Base-by-base conservation (phyloP, 1,140 invertebrate species). In the Mya arenaria region DNA sequence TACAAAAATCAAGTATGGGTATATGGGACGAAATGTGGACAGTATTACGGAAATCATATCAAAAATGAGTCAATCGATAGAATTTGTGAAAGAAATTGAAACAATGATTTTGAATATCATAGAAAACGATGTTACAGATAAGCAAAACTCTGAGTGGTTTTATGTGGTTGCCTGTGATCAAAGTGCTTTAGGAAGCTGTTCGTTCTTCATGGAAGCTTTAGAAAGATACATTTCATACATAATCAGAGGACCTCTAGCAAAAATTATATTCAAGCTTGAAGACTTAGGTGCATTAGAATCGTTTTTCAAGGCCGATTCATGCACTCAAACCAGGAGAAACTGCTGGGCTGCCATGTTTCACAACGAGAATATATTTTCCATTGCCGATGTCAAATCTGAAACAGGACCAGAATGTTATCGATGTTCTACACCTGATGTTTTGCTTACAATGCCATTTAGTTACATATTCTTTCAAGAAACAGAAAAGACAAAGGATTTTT, bases 1-100 rank as follows among this genome's bases (percentile, higher is more conserved):
- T 28, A 82, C 86, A 3, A 56, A 83, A 10, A 87, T 88, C 17
- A 60, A 82, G 58, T 88, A 86, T 58, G 44, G 66, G 0, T 23
- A 23, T 37, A 28, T 37, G 32, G 80, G 77, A 28, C 71, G 83
- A n/a, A 25, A 78, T 77, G 30, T 84, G 3, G 58, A 71, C 13
- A 84, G 60, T 48, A 77, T 87, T 13, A 82, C 41, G 55, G 15
- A 72, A n/a, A 13, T 83, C 0, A 56, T 87, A 17, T 30, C 79
- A 8, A 56, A 80, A 15, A 28, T 86, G 0, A 34, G 65, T 25
- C 5, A n/a, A 0, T 84, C 66, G 56, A 52, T 74, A 32, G 0
- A 41, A 4, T 65, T 82, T 19, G 41, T 88, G 10, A 13, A 34
- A 34, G 56, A 52, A 10, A 4, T 87, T 15, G 81, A 86, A 15